phyloP scores from a whole-genome alignment of 2,888 invertebrate genomes.

The Linnaemya vulpina region DNA sequence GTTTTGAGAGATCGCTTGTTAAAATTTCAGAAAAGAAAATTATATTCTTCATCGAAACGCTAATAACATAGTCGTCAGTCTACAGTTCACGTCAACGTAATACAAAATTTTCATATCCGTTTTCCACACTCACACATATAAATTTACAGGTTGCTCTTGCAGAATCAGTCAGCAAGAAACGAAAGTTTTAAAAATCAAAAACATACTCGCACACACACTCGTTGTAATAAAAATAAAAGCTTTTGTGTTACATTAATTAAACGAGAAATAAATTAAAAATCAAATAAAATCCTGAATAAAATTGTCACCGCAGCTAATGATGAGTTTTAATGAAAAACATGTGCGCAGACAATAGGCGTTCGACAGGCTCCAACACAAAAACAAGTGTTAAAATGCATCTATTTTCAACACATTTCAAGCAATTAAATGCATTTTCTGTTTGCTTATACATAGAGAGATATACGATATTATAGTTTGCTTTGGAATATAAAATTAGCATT shows the following conservation, averaged over 20 bases:
- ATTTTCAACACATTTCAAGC: constrained; percentile 26
- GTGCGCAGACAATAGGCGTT: background rate
- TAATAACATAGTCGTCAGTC: background rate
- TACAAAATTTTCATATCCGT: background rate
- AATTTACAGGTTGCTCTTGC: constrained; percentile 48
- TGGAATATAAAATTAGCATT: background rate
- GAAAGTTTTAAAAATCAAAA: constrained; percentile 6
- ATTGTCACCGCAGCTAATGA: constrained; percentile 41
- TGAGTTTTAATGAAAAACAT: constrained; percentile 52
- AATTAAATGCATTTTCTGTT: constrained; percentile 52
- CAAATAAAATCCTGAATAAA: constrained; percentile 11
- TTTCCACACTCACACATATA: background rate
- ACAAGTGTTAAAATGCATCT: constrained; percentile 57
- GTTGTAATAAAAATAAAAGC: constrained; percentile 31
- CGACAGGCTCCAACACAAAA: constrained; percentile 9
- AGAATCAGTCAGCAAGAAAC: constrained; percentile 58
- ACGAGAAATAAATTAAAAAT: constrained; percentile 42
- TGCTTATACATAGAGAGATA: constrained; percentile 27
- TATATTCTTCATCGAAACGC: no score
- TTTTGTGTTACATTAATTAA: constrained; percentile 37
- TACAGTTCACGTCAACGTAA: constrained; percentile 32
- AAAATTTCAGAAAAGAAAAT: no score
- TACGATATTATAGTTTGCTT: background rate
- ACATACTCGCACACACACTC: background rate
- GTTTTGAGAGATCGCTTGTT: no score